These are phyloP conservation scores for Apodemus sylvaticus DNA, from an alignment of 2,113 vertebrate species.

Conservation along the genomic window DNA sequence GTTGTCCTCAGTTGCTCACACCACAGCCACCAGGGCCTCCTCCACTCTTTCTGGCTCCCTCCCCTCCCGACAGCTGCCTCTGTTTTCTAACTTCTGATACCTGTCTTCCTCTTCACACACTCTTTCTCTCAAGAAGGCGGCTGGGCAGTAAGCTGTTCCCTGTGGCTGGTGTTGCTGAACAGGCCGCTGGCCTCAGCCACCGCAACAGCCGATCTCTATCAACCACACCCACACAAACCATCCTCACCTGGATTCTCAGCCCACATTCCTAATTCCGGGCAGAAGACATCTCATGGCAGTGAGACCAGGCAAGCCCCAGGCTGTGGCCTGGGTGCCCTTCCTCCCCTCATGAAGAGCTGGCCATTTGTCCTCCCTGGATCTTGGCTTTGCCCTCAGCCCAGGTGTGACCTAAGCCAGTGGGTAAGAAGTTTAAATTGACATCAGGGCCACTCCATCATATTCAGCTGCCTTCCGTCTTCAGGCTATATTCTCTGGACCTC, in stretches of 20 bases:
- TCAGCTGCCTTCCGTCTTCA: not conserved
- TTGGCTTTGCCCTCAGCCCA: not conserved
- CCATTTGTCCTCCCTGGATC: not conserved
- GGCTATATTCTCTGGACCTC: not conserved
- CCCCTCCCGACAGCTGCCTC: not conserved
- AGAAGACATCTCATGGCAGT: not conserved
- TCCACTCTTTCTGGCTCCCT: too few relatives aligned
- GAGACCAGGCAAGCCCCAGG: not conserved
- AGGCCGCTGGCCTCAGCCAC: not conserved
- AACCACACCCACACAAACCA: not conserved
- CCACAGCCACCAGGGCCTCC: too few relatives aligned
- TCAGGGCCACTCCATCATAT: not conserved
- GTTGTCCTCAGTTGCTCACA: too few relatives aligned
- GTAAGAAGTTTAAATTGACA: not conserved
- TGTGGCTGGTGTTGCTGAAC: not conserved
- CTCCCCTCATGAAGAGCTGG: not conserved
- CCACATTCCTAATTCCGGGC: slow-evolving; percentile 24
- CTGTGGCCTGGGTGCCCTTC: not conserved
- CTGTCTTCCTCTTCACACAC: not conserved
- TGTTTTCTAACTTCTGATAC: not conserved
- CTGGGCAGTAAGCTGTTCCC: not conserved
- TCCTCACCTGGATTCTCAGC: slow-evolving; percentile 51
- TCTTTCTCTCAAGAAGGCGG: not conserved
- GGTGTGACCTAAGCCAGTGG: not conserved
- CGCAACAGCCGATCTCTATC: not conserved